Base-by-base conservation (phyloP, 2,888 invertebrate species). In the Octodonta nipae region DNA sequence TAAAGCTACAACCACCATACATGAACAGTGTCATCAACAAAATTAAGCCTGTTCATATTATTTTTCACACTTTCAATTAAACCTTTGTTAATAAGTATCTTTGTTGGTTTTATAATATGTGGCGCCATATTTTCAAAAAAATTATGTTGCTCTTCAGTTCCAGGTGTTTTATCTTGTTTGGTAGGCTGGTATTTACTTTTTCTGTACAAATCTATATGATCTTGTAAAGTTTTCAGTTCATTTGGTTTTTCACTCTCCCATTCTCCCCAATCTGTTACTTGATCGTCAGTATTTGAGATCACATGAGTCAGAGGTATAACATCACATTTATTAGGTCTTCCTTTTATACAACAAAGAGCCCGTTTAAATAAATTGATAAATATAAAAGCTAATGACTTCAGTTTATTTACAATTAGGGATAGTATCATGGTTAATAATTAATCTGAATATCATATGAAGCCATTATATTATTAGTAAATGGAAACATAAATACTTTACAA, bases 101-200 rank as follows among this genome's bases (percentile, higher is more conserved):
- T 75, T 0, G 63, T 60, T 49, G 73, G 75, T 32, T 61, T 68
- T 10, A 70, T 72, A 20, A 75, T 75, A 38, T 61, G 65, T 6
- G 75, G 76, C 15, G 70, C 59, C 69, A 76, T 70, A 45, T 75
- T 71, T 49, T 71, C 65, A 44, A 75, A 75, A 42, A 72, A 72
- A 49, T 74, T 67, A 6, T 58, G 45, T 22, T 58, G 54, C n/a
- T 61, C 60, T 43, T 70, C 68, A 7, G 60, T 53, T 13, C 35
- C 33, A 26, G 44, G 43, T 28, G 67, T 60, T 24, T 58, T 49
- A 24, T 63, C 60, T 40, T 64, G 63, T 31, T 43, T 38, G 30
- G 39, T 40, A 20, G 47, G 41, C 17, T 50, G 49, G 1, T 61
- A 60, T 31, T 67, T 60, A 35, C 70, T 68, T 41, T 72, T 71